Percentiles rank a stretch among this genome's conserved stretches.
These are phyloP conservation scores for Iphiclides podalirius DNA, from an alignment of 2,888 invertebrate genomes.

Conservation along the genomic window DNA sequence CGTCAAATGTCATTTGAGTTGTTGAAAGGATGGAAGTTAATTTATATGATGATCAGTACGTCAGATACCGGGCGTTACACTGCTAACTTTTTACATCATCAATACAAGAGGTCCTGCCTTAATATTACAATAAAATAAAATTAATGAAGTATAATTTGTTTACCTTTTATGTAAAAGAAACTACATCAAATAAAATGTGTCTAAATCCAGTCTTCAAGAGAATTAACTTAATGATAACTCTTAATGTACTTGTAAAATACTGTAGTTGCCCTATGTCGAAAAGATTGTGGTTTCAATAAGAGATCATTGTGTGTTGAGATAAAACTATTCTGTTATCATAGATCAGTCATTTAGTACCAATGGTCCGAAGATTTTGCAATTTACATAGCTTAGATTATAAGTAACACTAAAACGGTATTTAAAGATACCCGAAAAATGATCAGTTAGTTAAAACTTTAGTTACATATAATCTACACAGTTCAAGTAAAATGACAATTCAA, in stretches of 20 bases:
- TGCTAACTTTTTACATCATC: too few relatives aligned
- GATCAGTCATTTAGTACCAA: constrained; percentile 4
- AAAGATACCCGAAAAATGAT: background rate
- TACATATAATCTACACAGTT: background rate
- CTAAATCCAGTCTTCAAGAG: constrained; percentile 10
- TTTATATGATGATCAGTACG: too few relatives aligned
- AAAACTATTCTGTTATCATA: constrained; percentile 5
- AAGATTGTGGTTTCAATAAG: constrained; percentile 4
- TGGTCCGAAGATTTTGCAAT: constrained; percentile 12
- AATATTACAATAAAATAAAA: too few relatives aligned
- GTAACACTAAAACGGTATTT: background rate
- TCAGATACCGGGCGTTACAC: too few relatives aligned
- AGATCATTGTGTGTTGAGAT: constrained; percentile 20
- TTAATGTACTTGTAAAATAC: constrained; percentile 8
- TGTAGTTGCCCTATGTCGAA: background rate
- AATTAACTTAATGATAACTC: constrained; percentile 3
- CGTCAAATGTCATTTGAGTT: too few relatives aligned
- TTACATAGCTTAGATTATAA: constrained; percentile 13
- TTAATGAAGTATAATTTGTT: background rate
- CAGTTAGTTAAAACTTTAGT: background rate
- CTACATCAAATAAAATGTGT: background rate
- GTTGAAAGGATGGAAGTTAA: too few relatives aligned
- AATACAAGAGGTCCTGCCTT: too few relatives aligned
- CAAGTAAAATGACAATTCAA: background rate
- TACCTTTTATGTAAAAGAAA: background rate